A percentile compares a stretch with the other conserved stretches of the same genome.
Evolutionary conservation across 1,140 invertebrate genomes (phyloP).

Genomic region (Platorchestia sp.): DNA sequence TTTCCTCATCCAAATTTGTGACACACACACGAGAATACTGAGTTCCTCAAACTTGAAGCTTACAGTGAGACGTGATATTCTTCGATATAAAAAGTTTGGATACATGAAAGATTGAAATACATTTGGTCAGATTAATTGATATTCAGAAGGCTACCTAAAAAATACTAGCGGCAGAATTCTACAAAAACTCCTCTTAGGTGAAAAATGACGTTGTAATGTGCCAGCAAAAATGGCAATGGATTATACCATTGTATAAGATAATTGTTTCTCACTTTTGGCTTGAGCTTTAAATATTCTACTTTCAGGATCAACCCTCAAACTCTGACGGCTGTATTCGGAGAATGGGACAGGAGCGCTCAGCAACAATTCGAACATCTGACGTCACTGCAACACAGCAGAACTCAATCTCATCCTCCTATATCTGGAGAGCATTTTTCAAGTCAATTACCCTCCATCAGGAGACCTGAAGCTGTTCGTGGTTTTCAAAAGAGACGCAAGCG

Average conservation of each 20-base stretch:
- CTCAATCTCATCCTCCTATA: neutral
- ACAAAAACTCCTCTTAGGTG: neutral
- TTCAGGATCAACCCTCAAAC: neutral
- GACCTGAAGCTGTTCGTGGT: neutral
- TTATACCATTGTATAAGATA: neutral
- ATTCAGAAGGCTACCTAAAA: neutral
- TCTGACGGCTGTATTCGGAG: neutral
- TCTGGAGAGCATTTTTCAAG: neutral
- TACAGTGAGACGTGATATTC: neutral
- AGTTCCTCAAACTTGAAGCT: neutral
- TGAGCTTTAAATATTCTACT: neutral
- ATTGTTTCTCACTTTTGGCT: neutral
- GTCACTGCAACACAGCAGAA: neutral
- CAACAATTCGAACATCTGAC: neutral
- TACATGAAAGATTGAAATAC: neutral
- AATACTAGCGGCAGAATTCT: neutral
- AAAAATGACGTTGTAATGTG: neutral
- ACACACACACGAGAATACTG: no score
- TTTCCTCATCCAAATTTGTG: neutral
- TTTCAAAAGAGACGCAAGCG: neutral
- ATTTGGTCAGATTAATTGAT: no score
- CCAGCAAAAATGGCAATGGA: neutral
- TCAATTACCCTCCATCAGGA: neutral
- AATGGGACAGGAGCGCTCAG: constrained; percentile 12
- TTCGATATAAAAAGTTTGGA: neutral